Conservation (phyloP, 2,113 vertebrate species). For the Zosterops borbonicus region DNA sequence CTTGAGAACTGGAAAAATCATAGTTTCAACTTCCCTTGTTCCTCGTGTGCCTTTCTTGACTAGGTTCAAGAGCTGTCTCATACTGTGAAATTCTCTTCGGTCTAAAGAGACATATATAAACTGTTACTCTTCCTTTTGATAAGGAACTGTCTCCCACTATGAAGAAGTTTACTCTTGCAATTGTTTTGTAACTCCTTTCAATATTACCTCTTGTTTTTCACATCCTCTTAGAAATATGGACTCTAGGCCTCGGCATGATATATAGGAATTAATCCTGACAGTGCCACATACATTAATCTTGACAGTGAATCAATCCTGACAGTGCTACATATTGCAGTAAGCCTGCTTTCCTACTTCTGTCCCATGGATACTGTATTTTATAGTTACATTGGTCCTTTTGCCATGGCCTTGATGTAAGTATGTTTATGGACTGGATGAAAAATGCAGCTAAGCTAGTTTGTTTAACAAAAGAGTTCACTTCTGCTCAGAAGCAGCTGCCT, state of each 20-base stretch:
- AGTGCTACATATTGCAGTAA: background rate
- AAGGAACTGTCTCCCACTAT: background rate
- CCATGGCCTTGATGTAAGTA: background rate
- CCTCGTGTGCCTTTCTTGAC: background rate
- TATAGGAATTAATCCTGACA: background rate
- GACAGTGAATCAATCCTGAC: background rate
- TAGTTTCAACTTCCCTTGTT: background rate
- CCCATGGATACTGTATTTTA: background rate
- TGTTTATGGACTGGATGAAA: background rate
- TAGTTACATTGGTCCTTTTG: background rate
- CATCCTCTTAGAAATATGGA: background rate
- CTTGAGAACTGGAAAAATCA: background rate
- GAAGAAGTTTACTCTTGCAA: background rate
- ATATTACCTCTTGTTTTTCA: background rate
- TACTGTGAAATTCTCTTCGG: background rate
- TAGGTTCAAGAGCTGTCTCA: background rate
- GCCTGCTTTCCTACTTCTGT: background rate
- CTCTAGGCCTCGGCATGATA: fast-evolving
- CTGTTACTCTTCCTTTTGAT: background rate
- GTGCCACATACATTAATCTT: background rate
- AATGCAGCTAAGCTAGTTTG: background rate
- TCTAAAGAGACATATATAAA: background rate
- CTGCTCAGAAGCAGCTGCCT: background rate
- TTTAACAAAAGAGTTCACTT: background rate
- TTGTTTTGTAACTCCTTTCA: background rate